Evolutionary conservation across 2,797 vertebrate species (phyloP), one percentile per base, ranked within the genome.

Genomic region (Tenualosa ilisha): DNA sequence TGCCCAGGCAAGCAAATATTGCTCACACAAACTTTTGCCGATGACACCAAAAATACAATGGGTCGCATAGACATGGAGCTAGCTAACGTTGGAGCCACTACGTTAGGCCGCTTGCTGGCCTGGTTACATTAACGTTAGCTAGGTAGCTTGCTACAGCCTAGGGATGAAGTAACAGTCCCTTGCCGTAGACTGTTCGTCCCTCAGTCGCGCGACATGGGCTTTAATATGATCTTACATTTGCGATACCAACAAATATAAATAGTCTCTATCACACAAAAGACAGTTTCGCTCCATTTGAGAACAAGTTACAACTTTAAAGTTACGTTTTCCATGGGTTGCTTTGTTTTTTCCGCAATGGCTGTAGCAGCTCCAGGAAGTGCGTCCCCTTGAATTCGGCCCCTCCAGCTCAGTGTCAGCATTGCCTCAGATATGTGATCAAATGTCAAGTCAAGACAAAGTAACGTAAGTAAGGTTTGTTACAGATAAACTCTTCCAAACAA

Each of bases 231-330:
- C 81, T 31, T 4, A 91, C 83, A 89, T 89, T 93, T 91, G 89
- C 82, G 85, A 65, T 61, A 82, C 86, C 84, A 89, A 20, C 6
- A 50, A 53, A 89, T 84, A 65, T 81, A 87, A 81, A 81, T 83
- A 54, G 86, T 91, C 91, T 91, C 90, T 90, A 51, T 83, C 87
- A 63, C 83, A 87, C 90, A 89, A 82, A 3, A 82, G 83, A n/a
- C 65, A 83, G 72, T 90, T 86, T 87, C 86, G 86, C 85, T 84
- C 87, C 88, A 87, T 90, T 83, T 88, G 89, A 91, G 81, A 85
- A 61, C 46, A 87, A 89, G 84, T 84, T 92, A 93, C 89, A 93
- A 94, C 92, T 94, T 95, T 91, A 87, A 83, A 86, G 61, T 86
- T 83, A 72, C 84, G 61, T 65, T 72, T 82, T 83, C 82, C 90